These are phyloP conservation scores for Littorina saxatilis DNA, from an alignment of 1,140 invertebrate species.

Conservation along the genomic window DNA sequence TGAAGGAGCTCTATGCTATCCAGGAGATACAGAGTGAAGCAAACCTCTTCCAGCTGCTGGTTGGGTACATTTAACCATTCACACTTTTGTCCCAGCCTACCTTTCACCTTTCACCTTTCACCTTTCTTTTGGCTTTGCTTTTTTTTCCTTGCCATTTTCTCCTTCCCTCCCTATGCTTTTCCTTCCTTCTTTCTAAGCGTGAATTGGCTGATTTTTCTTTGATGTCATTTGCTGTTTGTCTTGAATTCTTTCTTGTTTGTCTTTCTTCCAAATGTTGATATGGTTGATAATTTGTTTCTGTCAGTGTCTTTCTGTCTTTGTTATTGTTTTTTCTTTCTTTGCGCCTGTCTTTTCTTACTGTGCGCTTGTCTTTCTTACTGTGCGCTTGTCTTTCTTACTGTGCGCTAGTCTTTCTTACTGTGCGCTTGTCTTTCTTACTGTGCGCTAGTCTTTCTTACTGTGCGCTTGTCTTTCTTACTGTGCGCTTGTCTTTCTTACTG, in stretches of 20 bases:
- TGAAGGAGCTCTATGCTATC: slow-evolving; percentile 76
- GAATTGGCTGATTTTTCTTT: background rate
- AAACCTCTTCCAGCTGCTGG: slow-evolving; percentile 84
- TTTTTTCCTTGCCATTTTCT: background rate
- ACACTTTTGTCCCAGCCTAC: too few relatives aligned
- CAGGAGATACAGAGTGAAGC: slow-evolving; percentile 87
- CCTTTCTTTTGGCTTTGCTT: background rate
- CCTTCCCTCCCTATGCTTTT: background rate
- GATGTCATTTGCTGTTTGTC: background rate
- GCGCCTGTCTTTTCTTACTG: too few relatives aligned
- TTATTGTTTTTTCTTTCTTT: too few relatives aligned
- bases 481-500: too few relatives aligned
- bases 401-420: too few relatives aligned
- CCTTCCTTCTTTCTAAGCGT: background rate
- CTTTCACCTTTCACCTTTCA: too few relatives aligned
- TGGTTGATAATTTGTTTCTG: background rate
- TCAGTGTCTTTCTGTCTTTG: too few relatives aligned
- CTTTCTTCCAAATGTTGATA: background rate
- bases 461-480: too few relatives aligned
- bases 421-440: too few relatives aligned
- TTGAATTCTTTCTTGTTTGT: background rate
- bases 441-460: too few relatives aligned
- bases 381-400: too few relatives aligned
- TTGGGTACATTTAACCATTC: slow-evolving; percentile 66
- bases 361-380: too few relatives aligned